Evolutionary conservation across 2,888 invertebrate species (phyloP).

Genomic region (Lamellibrachia columna): DNA sequence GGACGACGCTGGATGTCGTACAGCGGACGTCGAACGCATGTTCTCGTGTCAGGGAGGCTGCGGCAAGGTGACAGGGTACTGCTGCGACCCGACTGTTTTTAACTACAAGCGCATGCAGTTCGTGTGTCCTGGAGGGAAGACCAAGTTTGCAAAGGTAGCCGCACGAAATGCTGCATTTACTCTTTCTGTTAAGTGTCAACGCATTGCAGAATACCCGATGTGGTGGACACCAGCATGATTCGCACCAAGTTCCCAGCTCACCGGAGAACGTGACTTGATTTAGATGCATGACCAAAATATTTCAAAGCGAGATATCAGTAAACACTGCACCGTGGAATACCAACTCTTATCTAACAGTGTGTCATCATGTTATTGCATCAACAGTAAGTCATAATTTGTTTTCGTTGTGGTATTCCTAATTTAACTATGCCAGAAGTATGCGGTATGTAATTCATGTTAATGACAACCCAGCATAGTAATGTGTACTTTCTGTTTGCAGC

Average conservation of each 20-base stretch:
- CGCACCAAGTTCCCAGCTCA: neutral
- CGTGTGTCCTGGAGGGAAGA: neutral
- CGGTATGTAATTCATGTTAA: neutral
- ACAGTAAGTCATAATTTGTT: neutral
- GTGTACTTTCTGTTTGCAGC: no score
- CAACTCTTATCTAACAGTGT: neutral
- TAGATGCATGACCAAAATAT: neutral
- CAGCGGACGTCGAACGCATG: neutral
- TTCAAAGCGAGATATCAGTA: neutral
- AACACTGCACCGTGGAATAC: neutral
- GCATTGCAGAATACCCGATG: neutral
- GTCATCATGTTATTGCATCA: neutral
- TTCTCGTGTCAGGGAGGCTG: conserved; percentile 13
- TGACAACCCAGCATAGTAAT: neutral
- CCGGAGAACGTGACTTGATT: neutral
- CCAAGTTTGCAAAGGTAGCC: neutral
- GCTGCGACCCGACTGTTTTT: neutral
- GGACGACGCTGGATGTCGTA: neutral
- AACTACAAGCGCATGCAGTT: neutral
- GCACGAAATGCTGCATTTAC: no score
- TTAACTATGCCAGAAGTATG: neutral
- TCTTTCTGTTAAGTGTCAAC: neutral
- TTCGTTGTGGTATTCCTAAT: neutral
- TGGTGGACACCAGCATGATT: neutral
- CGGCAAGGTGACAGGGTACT: conserved; percentile 18